Evolutionary conservation across 2,888 invertebrate genomes (phyloP).

Genomic region (Diplolepis rosae): DNA sequence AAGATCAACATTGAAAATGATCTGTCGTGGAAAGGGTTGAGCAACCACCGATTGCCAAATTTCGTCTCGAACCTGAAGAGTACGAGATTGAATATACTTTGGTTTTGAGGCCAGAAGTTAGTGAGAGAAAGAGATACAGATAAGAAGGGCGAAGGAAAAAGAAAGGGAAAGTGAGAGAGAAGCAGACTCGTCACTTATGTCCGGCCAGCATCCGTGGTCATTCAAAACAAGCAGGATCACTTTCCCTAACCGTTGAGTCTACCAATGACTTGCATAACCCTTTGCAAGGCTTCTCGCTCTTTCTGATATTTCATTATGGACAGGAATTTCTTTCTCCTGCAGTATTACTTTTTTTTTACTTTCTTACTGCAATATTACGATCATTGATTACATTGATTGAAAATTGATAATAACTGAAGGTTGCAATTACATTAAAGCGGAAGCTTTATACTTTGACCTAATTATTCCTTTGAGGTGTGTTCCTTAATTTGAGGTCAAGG

Average conservation of each 20-base stretch:
- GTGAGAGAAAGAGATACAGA: not conserved
- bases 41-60: constrained; percentile 9
- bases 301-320: constrained; percentile 43
- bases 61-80: not conserved
- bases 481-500: constrained; percentile 23
- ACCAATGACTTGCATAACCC: constrained; percentile 45
- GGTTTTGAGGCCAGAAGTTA: not conserved
- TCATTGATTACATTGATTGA: not conserved
- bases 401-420: not conserved
- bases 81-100: not conserved
- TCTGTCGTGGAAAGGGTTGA: no score
- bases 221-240: constrained; percentile 47
- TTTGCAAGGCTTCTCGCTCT: constrained; percentile 36
- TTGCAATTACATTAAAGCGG: not conserved
- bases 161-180: constrained; percentile 30
- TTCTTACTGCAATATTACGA: not conserved
- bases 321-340: constrained; percentile 37
- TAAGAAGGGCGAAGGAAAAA: not conserved
- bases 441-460: not conserved
- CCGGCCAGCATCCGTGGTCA: constrained; percentile 49
- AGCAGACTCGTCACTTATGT: constrained; percentile 32
- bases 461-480: constrained; percentile 4
- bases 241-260: constrained; percentile 49
- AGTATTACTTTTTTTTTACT: constrained; percentile 19
- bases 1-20: no score